phyloP scores from a whole-genome alignment of 2,888 invertebrate species.

The Dasypogon diadema region DNA sequence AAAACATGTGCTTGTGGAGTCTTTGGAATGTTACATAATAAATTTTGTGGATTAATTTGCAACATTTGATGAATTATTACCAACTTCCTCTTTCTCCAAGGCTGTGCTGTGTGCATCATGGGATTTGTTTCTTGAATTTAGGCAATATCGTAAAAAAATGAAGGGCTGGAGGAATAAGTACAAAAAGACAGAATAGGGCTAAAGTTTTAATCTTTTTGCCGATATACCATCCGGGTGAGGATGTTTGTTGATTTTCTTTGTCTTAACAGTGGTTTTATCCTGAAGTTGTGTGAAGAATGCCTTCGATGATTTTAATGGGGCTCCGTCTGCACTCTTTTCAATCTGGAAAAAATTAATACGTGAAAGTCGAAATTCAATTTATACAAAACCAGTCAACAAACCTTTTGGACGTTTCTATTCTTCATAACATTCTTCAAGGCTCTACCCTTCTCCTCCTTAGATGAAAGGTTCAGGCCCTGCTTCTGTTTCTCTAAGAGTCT shows the following conservation, averaged over 20 bases:
- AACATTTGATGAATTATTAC: too few relatives aligned
- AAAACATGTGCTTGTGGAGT: too few relatives aligned
- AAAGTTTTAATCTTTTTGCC: constrained; percentile 76
- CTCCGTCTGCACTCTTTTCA: constrained; percentile 67
- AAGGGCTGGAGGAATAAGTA: too few relatives aligned
- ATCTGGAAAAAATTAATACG: constrained; percentile 61
- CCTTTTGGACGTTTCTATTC: constrained; percentile 75
- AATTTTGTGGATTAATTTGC: too few relatives aligned
- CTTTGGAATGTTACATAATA: too few relatives aligned
- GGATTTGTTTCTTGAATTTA: too few relatives aligned
- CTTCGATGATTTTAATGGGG: constrained; percentile 78
- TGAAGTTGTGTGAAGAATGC: constrained; percentile 90
- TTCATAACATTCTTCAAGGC: constrained; percentile 75
- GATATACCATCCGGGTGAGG: constrained; percentile 68
- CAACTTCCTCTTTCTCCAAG: too few relatives aligned
- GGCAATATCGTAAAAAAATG: too few relatives aligned
- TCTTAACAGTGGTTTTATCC: constrained; percentile 74
- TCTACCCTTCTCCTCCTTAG: constrained; percentile 71
- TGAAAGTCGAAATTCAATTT: background rate
- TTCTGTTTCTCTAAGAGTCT: constrained; percentile 69
- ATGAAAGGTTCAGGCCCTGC: constrained; percentile 70
- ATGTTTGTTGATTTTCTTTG: constrained; percentile 66
- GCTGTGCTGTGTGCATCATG: too few relatives aligned
- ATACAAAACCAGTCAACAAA: constrained; percentile 59
- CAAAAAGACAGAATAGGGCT: too few relatives aligned